Evolutionary conservation across 2,888 invertebrate species (phyloP).

Genomic region (Ophion ventricosus): DNA sequence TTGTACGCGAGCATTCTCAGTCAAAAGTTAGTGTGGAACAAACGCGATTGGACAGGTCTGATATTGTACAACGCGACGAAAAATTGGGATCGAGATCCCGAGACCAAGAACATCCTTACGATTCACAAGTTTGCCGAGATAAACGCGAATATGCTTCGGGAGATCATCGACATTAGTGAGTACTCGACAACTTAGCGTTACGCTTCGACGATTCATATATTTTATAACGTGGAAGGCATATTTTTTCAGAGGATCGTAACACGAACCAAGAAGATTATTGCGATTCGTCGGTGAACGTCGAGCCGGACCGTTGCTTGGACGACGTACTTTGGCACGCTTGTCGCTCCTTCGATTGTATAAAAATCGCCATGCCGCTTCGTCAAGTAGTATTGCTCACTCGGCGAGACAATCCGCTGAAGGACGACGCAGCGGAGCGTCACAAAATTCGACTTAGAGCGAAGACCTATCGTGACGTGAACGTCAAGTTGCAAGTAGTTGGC

Average conservation of each 20-base stretch:
- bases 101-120: slow-evolving; percentile 65
- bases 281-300: not conserved
- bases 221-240: not conserved
- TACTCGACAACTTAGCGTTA: not conserved
- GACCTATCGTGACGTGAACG: slow-evolving; percentile 48
- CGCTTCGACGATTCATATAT: not conserved
- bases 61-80: slow-evolving; percentile 69
- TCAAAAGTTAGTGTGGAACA: slow-evolving; percentile 71
- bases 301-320: slow-evolving; percentile 65
- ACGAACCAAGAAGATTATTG: slow-evolving; percentile 28
- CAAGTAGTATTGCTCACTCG: slow-evolving; percentile 70
- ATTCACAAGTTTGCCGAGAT: slow-evolving; percentile 66
- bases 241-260: slow-evolving; percentile 35
- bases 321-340: slow-evolving; percentile 69
- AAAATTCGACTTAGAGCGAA: slow-evolving; percentile 64
- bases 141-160: slow-evolving; percentile 53
- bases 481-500: slow-evolving; percentile 67
- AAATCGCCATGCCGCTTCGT: slow-evolving; percentile 64
- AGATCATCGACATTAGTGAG: slow-evolving; percentile 66
- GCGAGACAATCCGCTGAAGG: slow-evolving; percentile 63
- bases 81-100: slow-evolving; percentile 62
- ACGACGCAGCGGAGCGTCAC: slow-evolving; percentile 65
- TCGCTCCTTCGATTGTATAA: slow-evolving; percentile 61
- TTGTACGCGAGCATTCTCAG: slow-evolving; percentile 68
- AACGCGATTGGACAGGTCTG: slow-evolving; percentile 73